These are phyloP conservation scores for Euwallacea similis DNA, from an alignment of 1,140 invertebrate genomes.

Conservation along the genomic window DNA sequence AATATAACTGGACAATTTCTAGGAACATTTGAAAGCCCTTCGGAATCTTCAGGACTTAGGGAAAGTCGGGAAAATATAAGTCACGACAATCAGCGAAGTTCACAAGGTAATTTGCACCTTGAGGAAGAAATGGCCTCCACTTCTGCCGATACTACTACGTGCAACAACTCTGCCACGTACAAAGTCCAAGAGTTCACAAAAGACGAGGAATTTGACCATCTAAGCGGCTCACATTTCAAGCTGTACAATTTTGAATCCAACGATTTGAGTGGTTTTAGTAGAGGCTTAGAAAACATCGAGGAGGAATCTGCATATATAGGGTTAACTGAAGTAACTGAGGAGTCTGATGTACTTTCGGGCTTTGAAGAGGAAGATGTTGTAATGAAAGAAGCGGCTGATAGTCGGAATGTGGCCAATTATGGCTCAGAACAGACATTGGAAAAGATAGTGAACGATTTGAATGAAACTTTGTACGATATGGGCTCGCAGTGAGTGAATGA, in stretches of 20 bases:
- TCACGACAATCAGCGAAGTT: too few species aligned
- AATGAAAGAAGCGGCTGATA: background rate
- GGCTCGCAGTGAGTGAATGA: background rate
- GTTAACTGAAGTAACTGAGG: too few species aligned
- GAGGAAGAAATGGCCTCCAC: slow-evolving; percentile 21
- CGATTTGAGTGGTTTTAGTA: background rate
- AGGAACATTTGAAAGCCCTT: too few species aligned
- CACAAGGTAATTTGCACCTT: too few species aligned
- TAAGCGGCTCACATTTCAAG: background rate
- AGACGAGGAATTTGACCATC: slow-evolving; percentile 26
- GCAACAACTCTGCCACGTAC: too few species aligned
- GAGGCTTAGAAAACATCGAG: background rate
- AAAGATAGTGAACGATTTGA: slow-evolving; percentile 39
- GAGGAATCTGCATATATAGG: background rate
- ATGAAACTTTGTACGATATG: slow-evolving; percentile 22
- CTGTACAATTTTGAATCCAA: background rate
- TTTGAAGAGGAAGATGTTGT: background rate
- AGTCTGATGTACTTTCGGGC: background rate
- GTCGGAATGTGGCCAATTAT: background rate
- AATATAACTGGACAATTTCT: too few species aligned
- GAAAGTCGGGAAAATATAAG: too few species aligned
- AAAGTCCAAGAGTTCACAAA: slow-evolving; percentile 23
- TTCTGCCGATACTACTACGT: background rate
- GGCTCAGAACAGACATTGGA: slow-evolving; percentile 37
- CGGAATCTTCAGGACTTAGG: too few species aligned